phyloP scores from a whole-genome alignment of 2,113 vertebrate genomes.

The Pholis gunnellus region DNA sequence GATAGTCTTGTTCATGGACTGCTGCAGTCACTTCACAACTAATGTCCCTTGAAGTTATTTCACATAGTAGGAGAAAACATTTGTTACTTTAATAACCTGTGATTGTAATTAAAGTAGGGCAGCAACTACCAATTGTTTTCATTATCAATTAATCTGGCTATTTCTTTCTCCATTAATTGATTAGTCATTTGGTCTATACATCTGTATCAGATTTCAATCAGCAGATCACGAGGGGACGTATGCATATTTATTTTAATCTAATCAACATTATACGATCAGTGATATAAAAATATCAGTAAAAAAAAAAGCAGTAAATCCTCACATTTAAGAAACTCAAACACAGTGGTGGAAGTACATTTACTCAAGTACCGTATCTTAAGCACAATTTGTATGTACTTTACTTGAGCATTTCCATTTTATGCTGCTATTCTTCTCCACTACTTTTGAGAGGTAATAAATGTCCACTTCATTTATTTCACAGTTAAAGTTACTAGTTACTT shows the following conservation, averaged over 20 bases:
- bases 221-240: neutral
- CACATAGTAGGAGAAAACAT: neutral
- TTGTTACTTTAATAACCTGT: neutral
- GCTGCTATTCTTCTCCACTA: neutral
- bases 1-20: conserved; percentile 37
- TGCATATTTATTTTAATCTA: neutral
- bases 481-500: neutral
- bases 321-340: neutral
- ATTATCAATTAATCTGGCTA: neutral
- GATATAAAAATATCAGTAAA: neutral
- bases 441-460: neutral
- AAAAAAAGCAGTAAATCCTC: neutral
- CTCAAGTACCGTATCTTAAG: neutral
- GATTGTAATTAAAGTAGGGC: neutral
- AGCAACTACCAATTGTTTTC: neutral
- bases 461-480: neutral
- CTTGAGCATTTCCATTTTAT: neutral
- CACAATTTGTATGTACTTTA: neutral
- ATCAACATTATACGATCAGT: neutral
- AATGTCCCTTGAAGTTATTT: neutral
- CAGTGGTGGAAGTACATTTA: neutral
- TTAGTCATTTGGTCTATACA: neutral
- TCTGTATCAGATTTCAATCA: neutral
- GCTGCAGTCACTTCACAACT: conserved; percentile 14
- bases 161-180: neutral